Evolutionary conservation across 2,888 invertebrate genomes (phyloP).

Genomic region (Gymnoscelis rufifasciata): DNA sequence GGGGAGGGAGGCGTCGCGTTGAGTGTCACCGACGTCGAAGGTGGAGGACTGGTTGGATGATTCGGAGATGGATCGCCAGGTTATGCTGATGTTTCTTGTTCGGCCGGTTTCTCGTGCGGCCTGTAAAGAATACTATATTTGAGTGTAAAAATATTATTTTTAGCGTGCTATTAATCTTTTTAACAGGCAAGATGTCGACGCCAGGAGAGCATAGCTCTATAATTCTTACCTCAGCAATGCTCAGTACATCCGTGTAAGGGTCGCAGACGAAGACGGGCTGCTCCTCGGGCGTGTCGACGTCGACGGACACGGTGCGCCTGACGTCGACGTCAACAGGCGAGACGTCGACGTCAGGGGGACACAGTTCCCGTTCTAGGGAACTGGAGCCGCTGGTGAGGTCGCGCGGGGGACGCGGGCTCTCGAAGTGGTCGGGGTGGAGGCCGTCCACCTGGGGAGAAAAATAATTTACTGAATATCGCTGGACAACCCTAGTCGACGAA

Average conservation of each 20-base stretch:
- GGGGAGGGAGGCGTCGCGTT: slow-evolving; percentile 32
- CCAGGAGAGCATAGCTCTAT: neutral
- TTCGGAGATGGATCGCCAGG: slow-evolving; percentile 72
- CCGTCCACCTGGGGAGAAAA: slow-evolving; percentile 56
- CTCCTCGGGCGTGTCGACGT: slow-evolving; percentile 56
- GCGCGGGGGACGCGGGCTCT: slow-evolving; percentile 40
- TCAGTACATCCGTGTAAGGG: slow-evolving; percentile 54
- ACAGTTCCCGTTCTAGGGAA: slow-evolving; percentile 64
- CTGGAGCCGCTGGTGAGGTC: slow-evolving; percentile 62
- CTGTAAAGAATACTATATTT: slow-evolving; percentile 38
- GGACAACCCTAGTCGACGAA: no score
- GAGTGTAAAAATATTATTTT: no score
- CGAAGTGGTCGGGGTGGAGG: slow-evolving; percentile 59
- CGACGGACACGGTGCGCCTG: slow-evolving; percentile 20
- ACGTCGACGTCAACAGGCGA: slow-evolving; percentile 16
- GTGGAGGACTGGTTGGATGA: slow-evolving; percentile 70
- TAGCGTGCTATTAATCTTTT: no score
- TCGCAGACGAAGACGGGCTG: slow-evolving; percentile 58
- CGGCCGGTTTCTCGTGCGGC: slow-evolving; percentile 54
- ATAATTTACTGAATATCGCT: neutral
- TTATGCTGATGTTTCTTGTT: slow-evolving; percentile 67
- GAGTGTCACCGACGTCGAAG: slow-evolving; percentile 50
- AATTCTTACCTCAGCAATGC: slow-evolving; percentile 56
- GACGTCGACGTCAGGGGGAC: slow-evolving; percentile 13
- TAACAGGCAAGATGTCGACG: neutral